These are phyloP conservation scores for Hirtodrosophila trivittata DNA, from an alignment of 2,888 invertebrate species.

Conservation along the genomic window DNA sequence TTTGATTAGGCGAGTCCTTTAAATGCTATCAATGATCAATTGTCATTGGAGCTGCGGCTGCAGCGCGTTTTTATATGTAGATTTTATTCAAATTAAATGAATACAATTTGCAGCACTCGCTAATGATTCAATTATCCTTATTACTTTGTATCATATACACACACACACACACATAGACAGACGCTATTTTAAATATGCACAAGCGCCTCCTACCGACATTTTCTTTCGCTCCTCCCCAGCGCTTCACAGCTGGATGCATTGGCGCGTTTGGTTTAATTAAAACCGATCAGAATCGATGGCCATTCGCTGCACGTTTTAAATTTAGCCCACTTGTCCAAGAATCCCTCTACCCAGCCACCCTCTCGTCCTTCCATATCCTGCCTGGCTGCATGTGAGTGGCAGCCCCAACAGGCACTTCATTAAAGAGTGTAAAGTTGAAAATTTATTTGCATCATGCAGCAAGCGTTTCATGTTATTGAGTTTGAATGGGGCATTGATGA, in stretches of 20 bases:
- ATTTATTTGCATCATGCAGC: constrained; percentile 69
- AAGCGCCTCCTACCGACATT: neutral
- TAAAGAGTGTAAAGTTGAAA: constrained; percentile 68
- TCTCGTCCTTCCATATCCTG: neutral
- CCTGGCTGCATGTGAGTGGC: constrained; percentile 12
- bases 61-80: constrained; percentile 20
- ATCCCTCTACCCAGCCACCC: constrained; percentile 5
- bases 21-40: constrained; percentile 21
- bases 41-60: constrained; percentile 14
- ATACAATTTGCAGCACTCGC: constrained; percentile 59
- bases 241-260: constrained; percentile 16
- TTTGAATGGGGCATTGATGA: constrained; percentile 51
- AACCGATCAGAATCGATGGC: constrained; percentile 58
- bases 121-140: constrained; percentile 76
- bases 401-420: constrained; percentile 52
- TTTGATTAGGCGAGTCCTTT: constrained; percentile 55
- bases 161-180: constrained; percentile 23
- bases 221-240: neutral
- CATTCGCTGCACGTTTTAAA: constrained; percentile 66
- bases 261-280: constrained; percentile 62
- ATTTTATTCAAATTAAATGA: constrained; percentile 65
- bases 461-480: constrained; percentile 50
- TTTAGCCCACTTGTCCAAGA: constrained; percentile 49
- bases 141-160: constrained; percentile 38
- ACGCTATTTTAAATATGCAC: constrained; percentile 44